Conservation (phyloP, 2,888 invertebrate genomes). For the Philaethria dido region DNA sequence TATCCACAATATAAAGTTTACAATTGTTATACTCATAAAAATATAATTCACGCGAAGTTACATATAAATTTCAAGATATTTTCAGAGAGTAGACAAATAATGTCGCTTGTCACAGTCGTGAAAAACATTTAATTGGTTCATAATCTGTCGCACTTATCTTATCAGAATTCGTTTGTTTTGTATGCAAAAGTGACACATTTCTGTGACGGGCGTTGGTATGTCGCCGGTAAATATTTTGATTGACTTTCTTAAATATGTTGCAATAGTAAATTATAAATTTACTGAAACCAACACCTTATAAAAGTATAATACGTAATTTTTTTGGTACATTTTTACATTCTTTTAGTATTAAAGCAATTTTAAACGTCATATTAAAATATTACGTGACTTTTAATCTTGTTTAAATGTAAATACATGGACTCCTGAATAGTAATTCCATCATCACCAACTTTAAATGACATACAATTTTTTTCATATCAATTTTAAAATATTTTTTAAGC, state of each 20-base stretch:
- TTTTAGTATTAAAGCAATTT: too few relatives aligned
- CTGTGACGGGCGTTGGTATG: constrained; percentile 40
- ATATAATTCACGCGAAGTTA: neutral
- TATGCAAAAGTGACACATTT: constrained; percentile 46
- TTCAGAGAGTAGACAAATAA: constrained; percentile 35
- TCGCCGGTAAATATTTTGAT: constrained; percentile 41
- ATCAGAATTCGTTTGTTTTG: constrained; percentile 45
- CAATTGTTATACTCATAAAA: neutral
- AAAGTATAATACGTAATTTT: too few relatives aligned
- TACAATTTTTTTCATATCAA: too few relatives aligned
- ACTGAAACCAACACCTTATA: too few relatives aligned
- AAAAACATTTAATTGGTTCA: constrained; percentile 45
- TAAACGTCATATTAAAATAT: too few relatives aligned
- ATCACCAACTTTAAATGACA: too few relatives aligned
- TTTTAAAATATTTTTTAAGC: neutral
- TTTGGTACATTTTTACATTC: too few relatives aligned
- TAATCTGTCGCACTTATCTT: constrained; percentile 48
- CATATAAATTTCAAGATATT: constrained; percentile 9
- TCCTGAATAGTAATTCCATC: too few relatives aligned
- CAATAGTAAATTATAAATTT: neutral
- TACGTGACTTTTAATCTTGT: too few relatives aligned
- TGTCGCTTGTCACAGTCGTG: constrained; percentile 44
- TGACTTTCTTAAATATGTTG: constrained; percentile 20
- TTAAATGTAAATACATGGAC: too few relatives aligned
- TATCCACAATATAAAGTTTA: neutral